phyloP scores from a whole-genome alignment of 2,113 vertebrate genomes.

The Ophiodon elongatus region DNA sequence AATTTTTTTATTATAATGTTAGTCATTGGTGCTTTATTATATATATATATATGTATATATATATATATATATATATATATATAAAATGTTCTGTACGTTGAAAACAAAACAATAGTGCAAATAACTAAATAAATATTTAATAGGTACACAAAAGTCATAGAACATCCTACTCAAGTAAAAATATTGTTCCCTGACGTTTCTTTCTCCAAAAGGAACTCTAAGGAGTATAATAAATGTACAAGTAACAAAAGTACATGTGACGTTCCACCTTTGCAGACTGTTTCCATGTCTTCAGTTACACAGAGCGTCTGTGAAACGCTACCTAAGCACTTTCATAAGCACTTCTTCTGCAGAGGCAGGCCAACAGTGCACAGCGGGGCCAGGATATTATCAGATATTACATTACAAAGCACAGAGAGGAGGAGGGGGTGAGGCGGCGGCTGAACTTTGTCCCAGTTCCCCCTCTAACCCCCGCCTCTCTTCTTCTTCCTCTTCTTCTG shows the following conservation, averaged over 20 bases:
- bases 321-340: not conserved
- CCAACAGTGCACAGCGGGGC: no score
- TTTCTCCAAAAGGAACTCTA: not conserved
- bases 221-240: not conserved
- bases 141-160: not conserved
- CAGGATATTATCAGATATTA: not conserved
- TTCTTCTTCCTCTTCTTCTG: not conserved
- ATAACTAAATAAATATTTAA: no score
- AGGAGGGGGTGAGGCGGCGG: not conserved
- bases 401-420: not conserved
- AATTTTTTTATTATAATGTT: no score
- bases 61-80: no score
- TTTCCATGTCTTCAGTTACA: not conserved
- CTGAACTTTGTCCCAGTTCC: constrained; percentile 76
- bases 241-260: not conserved
- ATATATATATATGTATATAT: not conserved
- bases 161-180: not conserved
- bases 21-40: no score
- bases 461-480: constrained; percentile 11
- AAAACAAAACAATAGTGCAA: no score
- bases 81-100: no score
- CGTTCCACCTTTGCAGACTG: not conserved
- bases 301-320: not conserved
- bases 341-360: not conserved
- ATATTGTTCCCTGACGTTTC: not conserved